These are phyloP conservation scores for Rana temporaria DNA, from an alignment of 2,113 vertebrate species.

Conservation along the genomic window DNA sequence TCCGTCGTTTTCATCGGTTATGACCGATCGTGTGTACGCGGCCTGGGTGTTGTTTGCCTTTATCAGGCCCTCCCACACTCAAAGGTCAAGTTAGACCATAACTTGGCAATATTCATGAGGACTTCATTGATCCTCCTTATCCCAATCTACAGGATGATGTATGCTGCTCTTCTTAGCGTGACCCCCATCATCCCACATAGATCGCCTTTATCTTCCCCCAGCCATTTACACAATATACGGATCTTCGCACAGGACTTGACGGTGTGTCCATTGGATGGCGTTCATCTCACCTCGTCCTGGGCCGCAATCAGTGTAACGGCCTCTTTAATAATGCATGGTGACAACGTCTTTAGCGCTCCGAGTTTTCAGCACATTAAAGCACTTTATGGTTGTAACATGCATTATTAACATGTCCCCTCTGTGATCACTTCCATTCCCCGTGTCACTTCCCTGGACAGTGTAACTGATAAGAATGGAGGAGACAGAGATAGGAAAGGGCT, in stretches of 20 bases:
- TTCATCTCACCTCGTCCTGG: background rate
- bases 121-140: conserved; percentile 2
- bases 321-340: conserved; percentile 28
- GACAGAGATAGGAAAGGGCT: too few species aligned
- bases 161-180: background rate
- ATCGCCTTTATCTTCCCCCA: conserved; percentile 3
- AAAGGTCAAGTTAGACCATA: too few species aligned
- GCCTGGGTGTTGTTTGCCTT: too few species aligned
- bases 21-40: too few species aligned
- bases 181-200: background rate
- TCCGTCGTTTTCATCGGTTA: too few species aligned
- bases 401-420: conserved; percentile 34
- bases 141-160: background rate
- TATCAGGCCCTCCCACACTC: too few species aligned
- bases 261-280: background rate
- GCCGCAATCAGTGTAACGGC: background rate
- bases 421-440: background rate
- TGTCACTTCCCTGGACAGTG: background rate
- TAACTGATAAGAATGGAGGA: background rate
- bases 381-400: conserved; percentile 8
- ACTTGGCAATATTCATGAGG: too few species aligned
- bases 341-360: conserved; percentile 32
- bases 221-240: conserved; percentile 9
- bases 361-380: conserved; percentile 38
- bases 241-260: background rate